Percentiles rank a stretch among this genome's conserved stretches.
phyloP scores from a whole-genome alignment of 2,113 vertebrate species.

The Symphodus melops region DNA sequence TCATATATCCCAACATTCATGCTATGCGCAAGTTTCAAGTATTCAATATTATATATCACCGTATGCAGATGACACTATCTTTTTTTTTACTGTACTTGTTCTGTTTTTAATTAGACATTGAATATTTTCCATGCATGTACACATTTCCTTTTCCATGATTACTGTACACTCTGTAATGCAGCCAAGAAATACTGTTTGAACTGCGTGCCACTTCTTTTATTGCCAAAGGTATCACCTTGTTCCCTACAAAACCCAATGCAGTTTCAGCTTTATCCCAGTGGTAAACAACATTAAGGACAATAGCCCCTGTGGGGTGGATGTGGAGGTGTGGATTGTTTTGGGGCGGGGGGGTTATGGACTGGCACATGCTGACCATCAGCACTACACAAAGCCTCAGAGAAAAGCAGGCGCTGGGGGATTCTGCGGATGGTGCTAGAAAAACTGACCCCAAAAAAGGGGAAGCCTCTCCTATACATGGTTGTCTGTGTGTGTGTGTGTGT shows the following conservation, averaged over 20 bases:
- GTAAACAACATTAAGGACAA: slow-evolving; percentile 77
- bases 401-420: slow-evolving; percentile 82
- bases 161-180: neutral
- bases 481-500: slow-evolving; percentile 30
- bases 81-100: neutral
- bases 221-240: slow-evolving; percentile 25
- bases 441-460: slow-evolving; percentile 54
- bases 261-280: slow-evolving; percentile 67
- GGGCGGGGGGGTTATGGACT: neutral
- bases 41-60: too few species aligned
- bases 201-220: slow-evolving; percentile 17
- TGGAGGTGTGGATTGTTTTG: neutral
- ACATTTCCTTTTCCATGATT: neutral
- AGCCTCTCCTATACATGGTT: slow-evolving; percentile 17
- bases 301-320: slow-evolving; percentile 29
- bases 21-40: too few species aligned
- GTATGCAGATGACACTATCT: neutral
- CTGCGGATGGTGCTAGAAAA: slow-evolving; percentile 80
- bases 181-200: neutral
- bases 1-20: too few species aligned
- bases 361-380: slow-evolving; percentile 87
- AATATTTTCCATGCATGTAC: too few species aligned
- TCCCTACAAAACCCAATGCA: slow-evolving; percentile 48
- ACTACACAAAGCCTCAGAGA: slow-evolving; percentile 90
- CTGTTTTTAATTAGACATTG: too few species aligned